A percentile compares a stretch with the other conserved stretches of the same genome.
Conservation (phyloP, 2,113 vertebrate genomes). For the Prochilodus magdalenae region DNA sequence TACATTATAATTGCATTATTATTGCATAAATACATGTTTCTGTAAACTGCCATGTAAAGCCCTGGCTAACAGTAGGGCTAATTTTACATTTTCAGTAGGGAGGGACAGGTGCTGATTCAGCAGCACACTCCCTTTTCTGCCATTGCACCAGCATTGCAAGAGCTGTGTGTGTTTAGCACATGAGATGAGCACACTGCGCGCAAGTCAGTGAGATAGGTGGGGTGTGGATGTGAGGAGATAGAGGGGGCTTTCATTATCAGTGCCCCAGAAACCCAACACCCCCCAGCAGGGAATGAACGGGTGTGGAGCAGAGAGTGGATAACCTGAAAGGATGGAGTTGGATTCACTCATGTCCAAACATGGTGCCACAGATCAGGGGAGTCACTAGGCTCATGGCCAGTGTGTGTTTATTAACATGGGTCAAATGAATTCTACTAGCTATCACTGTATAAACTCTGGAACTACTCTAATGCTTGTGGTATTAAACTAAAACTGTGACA, state of each 20-base stretch:
- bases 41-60: not conserved
- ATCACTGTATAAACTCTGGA: too few relatives aligned
- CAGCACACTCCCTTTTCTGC: not conserved
- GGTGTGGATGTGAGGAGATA: not conserved
- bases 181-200: constrained; percentile 24
- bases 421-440: too few relatives aligned
- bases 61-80: too few relatives aligned
- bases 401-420: not conserved
- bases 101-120: not conserved
- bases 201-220: not conserved
- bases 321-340: not conserved
- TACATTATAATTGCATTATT: not conserved
- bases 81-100: not conserved
- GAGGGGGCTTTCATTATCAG: constrained; percentile 45
- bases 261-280: constrained; percentile 26
- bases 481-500: too few relatives aligned
- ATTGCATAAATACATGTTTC: not conserved
- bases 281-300: constrained; percentile 7
- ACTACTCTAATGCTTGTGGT: too few relatives aligned
- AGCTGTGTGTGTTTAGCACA: not conserved
- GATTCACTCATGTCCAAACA: not conserved
- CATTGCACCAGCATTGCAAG: constrained; percentile 26
- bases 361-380: too few relatives aligned
- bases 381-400: too few relatives aligned
- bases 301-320: constrained; percentile 6